A percentile compares a stretch with the other conserved stretches of the same genome.
Evolutionary conservation across 1,140 invertebrate genomes (phyloP).

Genomic region (Pomacea maculata): DNA sequence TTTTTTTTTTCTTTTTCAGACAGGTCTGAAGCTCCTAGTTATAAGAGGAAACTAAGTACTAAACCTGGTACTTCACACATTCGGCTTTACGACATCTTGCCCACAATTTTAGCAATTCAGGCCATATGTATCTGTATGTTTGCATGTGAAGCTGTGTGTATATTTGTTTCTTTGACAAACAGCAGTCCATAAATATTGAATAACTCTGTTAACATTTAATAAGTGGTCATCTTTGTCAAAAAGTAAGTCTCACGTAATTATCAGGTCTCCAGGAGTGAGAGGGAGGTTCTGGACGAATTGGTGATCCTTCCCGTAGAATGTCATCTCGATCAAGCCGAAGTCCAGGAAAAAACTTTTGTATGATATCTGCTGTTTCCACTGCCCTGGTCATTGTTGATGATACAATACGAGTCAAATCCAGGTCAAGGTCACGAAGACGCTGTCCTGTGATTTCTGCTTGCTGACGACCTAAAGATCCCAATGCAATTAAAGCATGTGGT

Average conservation of each 20-base stretch:
- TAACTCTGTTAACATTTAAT: neutral
- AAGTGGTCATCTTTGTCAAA: neutral
- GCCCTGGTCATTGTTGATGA: slow-evolving; percentile 94
- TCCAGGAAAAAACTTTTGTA: slow-evolving; percentile 72
- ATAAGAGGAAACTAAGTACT: too few relatives aligned
- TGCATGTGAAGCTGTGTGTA: too few relatives aligned
- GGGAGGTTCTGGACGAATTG: slow-evolving; percentile 88
- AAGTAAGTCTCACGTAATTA: slow-evolving; percentile 71
- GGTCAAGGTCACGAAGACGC: slow-evolving; percentile 73
- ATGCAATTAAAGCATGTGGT: too few relatives aligned
- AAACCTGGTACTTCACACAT: too few relatives aligned
- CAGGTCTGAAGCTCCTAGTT: too few relatives aligned
- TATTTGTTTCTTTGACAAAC: neutral
- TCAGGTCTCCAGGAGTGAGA: slow-evolving; percentile 87
- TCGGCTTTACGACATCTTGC: too few relatives aligned
- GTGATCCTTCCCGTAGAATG: slow-evolving; percentile 92
- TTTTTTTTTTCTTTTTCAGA: neutral
- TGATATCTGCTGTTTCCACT: slow-evolving; percentile 87
- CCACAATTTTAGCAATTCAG: too few relatives aligned
- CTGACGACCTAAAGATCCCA: slow-evolving; percentile 71
- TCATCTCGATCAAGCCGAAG: slow-evolving; percentile 72
- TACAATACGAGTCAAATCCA: slow-evolving; percentile 82
- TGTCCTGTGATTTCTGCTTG: slow-evolving; percentile 85
- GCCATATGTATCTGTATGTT: neutral
- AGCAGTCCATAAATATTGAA: neutral